Conservation (phyloP, 2,113 vertebrate species). For the Daboia siamensis region DNA sequence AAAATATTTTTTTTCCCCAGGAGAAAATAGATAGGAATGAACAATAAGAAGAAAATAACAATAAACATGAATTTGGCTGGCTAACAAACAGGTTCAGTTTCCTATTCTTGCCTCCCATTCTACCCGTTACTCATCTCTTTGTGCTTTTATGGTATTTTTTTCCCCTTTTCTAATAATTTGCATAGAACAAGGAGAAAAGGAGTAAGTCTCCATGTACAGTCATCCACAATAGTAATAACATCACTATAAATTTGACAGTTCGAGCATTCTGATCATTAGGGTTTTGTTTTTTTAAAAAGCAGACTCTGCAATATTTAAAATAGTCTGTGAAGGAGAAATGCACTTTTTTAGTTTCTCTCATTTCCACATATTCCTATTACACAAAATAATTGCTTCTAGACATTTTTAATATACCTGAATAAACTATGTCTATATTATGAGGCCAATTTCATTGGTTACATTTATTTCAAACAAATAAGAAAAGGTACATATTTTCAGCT, state of each 20-base stretch:
- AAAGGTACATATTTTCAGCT: neutral
- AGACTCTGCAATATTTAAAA: neutral
- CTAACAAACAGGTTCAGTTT: neutral
- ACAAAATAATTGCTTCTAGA: neutral
- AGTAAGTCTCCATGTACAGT: neutral
- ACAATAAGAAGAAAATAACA: neutral
- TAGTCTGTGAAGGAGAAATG: neutral
- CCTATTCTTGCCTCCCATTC: neutral
- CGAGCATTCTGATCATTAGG: neutral
- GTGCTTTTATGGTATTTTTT: neutral
- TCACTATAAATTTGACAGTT: neutral
- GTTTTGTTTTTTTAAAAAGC: neutral
- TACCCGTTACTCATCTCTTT: neutral
- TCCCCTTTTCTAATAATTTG: neutral
- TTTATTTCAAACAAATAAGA: neutral
- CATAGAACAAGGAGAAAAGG: neutral
- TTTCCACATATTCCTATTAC: neutral
- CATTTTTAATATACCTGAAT: neutral
- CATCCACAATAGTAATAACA: neutral
- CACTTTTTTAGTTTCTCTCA: neutral
- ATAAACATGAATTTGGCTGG: neutral
- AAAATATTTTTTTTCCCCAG: neutral
- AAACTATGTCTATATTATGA: neutral
- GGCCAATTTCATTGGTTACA: neutral
- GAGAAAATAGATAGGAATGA: neutral